phyloP scores from a whole-genome alignment of 2,113 vertebrate genomes.

The Grammomys dolichurus region DNA sequence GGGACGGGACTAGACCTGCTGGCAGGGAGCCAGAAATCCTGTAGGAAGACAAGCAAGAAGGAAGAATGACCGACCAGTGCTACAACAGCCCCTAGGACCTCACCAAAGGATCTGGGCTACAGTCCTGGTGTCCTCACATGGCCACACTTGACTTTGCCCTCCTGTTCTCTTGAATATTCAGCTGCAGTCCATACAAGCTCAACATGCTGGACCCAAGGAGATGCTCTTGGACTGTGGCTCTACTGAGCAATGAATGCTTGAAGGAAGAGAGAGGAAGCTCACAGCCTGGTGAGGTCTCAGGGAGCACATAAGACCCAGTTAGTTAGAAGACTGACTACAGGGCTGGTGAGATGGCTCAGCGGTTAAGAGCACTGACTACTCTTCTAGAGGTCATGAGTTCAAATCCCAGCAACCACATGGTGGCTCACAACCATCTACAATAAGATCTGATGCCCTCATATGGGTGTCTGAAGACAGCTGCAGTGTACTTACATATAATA shows the following conservation, averaged over 20 bases:
- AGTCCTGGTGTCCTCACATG: rapidly evolving
- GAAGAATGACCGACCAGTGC: neutral
- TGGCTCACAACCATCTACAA: too few relatives aligned
- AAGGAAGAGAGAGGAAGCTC: neutral
- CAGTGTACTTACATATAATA: too few relatives aligned
- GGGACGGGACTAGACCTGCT: neutral
- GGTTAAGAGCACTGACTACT: too few relatives aligned
- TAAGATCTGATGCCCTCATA: too few relatives aligned
- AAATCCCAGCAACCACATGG: too few relatives aligned
- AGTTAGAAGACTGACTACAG: neutral
- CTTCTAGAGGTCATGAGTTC: too few relatives aligned
- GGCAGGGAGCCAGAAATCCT: neutral
- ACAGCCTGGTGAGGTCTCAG: neutral
- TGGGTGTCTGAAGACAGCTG: too few relatives aligned
- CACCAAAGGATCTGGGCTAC: neutral
- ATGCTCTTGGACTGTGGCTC: neutral
- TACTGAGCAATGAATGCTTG: neutral
- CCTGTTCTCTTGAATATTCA: neutral
- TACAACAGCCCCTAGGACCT: neutral
- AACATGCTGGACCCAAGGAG: too few relatives aligned
- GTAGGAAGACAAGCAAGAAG: neutral
- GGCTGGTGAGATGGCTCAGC: too few relatives aligned
- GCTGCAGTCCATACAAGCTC: neutral
- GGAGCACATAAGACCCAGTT: neutral
- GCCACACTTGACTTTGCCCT: neutral